Evolutionary conservation across 1,140 invertebrate species (phyloP), one percentile per base, ranked within the genome.

Genomic region (Lasaia peninsularis): DNA sequence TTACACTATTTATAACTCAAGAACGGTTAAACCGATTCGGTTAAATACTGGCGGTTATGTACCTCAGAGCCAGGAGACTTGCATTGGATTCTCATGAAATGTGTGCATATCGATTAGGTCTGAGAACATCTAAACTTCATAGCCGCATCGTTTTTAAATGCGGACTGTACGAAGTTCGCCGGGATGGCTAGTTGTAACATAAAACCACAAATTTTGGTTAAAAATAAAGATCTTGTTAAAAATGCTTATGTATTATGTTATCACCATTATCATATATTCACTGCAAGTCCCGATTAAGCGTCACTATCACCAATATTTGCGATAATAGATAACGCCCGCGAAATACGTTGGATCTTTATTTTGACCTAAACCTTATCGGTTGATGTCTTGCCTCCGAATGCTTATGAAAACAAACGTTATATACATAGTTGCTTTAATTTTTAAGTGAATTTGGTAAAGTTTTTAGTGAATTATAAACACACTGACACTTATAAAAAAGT

Each of bases 291-390:
- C 40, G 44, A 48, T 32, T 11, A 9, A 31, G 67, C 67, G 69
- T 74, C 72, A 67, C 49, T 50, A 21, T 49, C 52, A 60, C 59
- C 50, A 60, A 48, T 21, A 52, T 65, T 63, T 44, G 57, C 31
- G 63, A 75, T 62, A 67, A 67, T n/a, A 56, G 60, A 65, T 66
- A 65, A 69, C 60, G 50, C 10, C 52, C 58, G 53, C 56, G 57
- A 71, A 70, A 71, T 67, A 65, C 62, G 64, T 67, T 63, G 52
- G 53, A 63, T 31, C 53, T 33, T 58, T 56, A 52, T 56, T 53
- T 54, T 60, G 65, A 73, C 65, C 76, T 76, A 69, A 76, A 68
- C 60, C 67, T 71, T 78, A 78, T 80, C 78, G 78, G 78, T 77
- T 76, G 67, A 77, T 78, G 78, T 70, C 78, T 57, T 75, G 60